Evolutionary conservation across 2,888 invertebrate genomes (phyloP).

Genomic region (Reticulitermes lucifugus): DNA sequence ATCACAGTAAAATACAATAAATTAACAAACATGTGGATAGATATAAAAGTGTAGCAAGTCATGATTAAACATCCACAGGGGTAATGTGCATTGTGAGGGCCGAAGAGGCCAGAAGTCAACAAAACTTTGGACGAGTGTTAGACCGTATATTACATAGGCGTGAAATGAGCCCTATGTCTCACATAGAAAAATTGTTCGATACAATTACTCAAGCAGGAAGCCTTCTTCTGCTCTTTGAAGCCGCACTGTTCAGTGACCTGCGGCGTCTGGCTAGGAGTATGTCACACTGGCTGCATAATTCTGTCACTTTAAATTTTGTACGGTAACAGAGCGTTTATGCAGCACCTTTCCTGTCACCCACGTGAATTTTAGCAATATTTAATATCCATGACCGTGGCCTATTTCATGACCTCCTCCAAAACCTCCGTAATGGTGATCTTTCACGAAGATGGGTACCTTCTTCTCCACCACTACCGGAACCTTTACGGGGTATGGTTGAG

Average conservation of each 20-base stretch:
- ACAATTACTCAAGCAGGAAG: not conserved
- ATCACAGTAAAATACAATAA: too few species aligned
- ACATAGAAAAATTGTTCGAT: too few species aligned
- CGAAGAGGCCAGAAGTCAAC: too few species aligned
- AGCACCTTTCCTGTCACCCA: not conserved
- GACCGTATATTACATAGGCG: too few species aligned
- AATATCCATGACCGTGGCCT: not conserved
- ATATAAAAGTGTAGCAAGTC: too few species aligned
- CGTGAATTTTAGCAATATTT: not conserved
- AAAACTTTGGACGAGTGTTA: too few species aligned
- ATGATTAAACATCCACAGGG: too few species aligned
- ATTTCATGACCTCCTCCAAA: not conserved
- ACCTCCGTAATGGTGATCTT: not conserved
- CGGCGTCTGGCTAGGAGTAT: not conserved
- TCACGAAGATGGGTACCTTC: conserved; percentile 27
- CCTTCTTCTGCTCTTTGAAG: not conserved
- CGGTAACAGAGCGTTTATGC: not conserved
- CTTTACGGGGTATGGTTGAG: conserved; percentile 29
- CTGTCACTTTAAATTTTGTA: not conserved
- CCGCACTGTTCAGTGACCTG: not conserved
- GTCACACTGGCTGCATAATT: not conserved
- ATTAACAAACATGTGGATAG: too few species aligned
- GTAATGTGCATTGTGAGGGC: too few species aligned
- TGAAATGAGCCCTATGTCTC: too few species aligned
- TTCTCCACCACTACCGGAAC: conserved; percentile 32